Evolutionary conservation across 2,888 invertebrate species (phyloP).

Genomic region (Ischnus inquisitorius): DNA sequence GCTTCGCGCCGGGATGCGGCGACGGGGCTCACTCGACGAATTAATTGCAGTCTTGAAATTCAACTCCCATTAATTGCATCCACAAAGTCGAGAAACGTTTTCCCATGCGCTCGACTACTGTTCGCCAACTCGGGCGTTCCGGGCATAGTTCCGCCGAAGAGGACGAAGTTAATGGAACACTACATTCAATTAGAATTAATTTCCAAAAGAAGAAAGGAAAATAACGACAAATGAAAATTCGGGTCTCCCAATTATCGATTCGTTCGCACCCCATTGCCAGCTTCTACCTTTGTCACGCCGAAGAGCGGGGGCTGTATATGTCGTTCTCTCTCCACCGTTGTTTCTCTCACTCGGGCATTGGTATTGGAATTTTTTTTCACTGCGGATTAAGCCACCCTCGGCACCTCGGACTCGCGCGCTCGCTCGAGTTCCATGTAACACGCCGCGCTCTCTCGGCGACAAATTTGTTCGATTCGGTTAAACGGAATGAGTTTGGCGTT

Average conservation of each 20-base stretch:
- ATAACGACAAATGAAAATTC: slow-evolving; percentile 17
- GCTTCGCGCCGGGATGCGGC: background rate
- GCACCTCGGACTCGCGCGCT: background rate
- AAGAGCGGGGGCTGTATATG: background rate
- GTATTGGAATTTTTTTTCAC: slow-evolving; percentile 24
- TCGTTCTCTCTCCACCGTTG: background rate
- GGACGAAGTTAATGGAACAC: slow-evolving; percentile 36
- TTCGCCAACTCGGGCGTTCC: background rate
- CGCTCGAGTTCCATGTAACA: background rate
- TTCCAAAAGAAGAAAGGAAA: slow-evolving; percentile 3
- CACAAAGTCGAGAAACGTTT: background rate
- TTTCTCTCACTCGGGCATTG: slow-evolving; percentile 2
- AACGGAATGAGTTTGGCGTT: slow-evolving; percentile 3
- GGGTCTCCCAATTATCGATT: slow-evolving; percentile 42
- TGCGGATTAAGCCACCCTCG: slow-evolving; percentile 10
- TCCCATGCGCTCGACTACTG: background rate
- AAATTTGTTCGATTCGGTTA: slow-evolving; percentile 12
- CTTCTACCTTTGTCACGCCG: background rate
- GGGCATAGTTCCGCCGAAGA: background rate
- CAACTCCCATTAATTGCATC: slow-evolving; percentile 45
- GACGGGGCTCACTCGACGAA: background rate
- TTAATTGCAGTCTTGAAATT: slow-evolving; percentile 36
- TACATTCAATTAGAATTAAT: slow-evolving; percentile 50
- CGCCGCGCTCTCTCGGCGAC: background rate
- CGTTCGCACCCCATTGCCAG: background rate